These are phyloP conservation scores for Hemibagrus wyckioides DNA, from an alignment of 2,113 vertebrate species.

Conservation along the genomic window DNA sequence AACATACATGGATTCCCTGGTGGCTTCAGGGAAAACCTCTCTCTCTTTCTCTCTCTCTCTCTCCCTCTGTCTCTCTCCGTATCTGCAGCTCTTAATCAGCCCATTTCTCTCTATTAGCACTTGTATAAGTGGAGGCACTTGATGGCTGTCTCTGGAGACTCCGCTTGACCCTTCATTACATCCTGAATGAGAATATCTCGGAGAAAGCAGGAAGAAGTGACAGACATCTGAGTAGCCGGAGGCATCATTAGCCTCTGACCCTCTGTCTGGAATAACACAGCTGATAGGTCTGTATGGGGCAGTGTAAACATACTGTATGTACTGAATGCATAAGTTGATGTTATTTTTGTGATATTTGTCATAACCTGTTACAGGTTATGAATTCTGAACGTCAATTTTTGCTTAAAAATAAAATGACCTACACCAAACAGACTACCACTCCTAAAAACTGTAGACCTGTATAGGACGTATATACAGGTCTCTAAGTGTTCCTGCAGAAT, in stretches of 20 bases:
- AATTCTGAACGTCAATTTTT: not conserved
- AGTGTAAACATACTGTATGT: not conserved
- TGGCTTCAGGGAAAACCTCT: not conserved
- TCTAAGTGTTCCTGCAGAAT: not conserved
- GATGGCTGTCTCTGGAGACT: slow-evolving; percentile 41
- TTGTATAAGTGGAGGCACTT: slow-evolving; percentile 44
- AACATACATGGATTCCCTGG: slow-evolving; percentile 1
- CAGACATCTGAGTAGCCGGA: slow-evolving; percentile 26
- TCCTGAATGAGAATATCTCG: slow-evolving; percentile 50
- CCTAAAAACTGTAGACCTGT: not conserved
- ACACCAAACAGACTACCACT: not conserved
- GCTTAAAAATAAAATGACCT: not conserved
- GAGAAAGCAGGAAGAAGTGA: slow-evolving; percentile 6
- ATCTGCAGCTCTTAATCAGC: slow-evolving; percentile 1
- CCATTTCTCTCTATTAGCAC: slow-evolving; percentile 49
- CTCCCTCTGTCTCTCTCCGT: not conserved
- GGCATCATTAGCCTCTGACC: slow-evolving; percentile 45
- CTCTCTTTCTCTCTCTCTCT: not conserved
- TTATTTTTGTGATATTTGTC: not conserved
- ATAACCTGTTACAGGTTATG: not conserved
- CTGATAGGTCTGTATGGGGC: slow-evolving; percentile 21
- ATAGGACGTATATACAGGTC: not conserved
- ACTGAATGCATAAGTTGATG: not conserved
- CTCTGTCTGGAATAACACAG: slow-evolving; percentile 25
- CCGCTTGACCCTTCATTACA: slow-evolving; percentile 42